Base-by-base conservation (phyloP, 2,797 vertebrate genomes). In the Pempheris klunzingeri region DNA sequence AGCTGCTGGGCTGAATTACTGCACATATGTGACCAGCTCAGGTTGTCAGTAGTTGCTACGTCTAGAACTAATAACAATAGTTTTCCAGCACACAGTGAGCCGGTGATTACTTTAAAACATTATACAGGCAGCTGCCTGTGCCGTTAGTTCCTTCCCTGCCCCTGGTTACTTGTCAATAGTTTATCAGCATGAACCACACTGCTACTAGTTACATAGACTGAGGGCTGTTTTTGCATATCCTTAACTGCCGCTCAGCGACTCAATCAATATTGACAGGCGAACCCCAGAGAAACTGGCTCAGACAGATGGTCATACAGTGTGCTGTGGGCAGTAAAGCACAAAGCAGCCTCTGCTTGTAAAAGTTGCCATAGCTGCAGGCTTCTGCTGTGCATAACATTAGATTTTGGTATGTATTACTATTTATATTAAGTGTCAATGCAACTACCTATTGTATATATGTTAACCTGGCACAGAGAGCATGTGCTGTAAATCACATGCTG, bases 221-320 rank as follows among this genome's bases (percentile, higher is more conserved):
- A 36, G 22, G 20, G 44, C 30, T 74, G 1, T 71, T 58, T 53
- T 55, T 69, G 44, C 47, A 66, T n/a, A 44, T 71, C 69, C 74
- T 70, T 44, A 34, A 68, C 17, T 28, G 34, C 53, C 38, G 24
- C 52, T 47, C 26, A 34, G 62, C 4, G 6, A 60, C 66, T 87
- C 54, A 17, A 44, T 84, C 70, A 72, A 70, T 89, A 81, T 77
- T 83, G 78, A 85, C 90, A 84, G 44, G 69, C 55, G 68, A 82
- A 53, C 22, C 43, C 24, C 32, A 66, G 22, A 57, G 43, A 54
- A 65, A 30, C 5, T 46, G 36, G 38, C 34, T 1, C 5, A 26
- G 66, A 55, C 85, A 89, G 69, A 84, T 69, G 87, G 74, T 71
- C 70, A 49, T 54, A 2, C 70, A 26, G 28, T 8, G 41, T 50